Conservation (phyloP, 2,888 invertebrate genomes). For the Sycophila texana region DNA sequence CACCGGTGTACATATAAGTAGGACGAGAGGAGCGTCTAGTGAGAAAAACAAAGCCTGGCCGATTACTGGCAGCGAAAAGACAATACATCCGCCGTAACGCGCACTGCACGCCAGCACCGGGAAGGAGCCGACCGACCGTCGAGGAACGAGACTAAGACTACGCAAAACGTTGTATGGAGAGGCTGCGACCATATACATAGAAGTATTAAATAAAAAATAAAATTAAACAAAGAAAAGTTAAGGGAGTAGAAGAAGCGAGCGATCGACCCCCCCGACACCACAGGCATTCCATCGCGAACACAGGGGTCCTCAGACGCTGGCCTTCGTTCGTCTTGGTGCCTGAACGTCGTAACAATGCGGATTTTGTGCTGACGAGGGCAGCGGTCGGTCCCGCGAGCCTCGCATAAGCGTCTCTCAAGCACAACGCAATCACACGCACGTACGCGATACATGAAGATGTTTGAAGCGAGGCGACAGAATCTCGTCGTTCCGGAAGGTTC, state of each 20-base stretch:
- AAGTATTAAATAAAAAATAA: not conserved
- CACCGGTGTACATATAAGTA: constrained; percentile 97
- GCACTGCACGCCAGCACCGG: constrained; percentile 4
- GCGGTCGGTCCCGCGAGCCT: constrained; percentile 1
- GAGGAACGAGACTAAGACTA: constrained; percentile 1
- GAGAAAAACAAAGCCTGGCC: constrained; percentile 24
- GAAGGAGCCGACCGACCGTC: constrained; percentile 8
- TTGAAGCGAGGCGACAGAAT: constrained; percentile 20
- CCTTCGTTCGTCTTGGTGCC: constrained; percentile 43
- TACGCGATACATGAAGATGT: not conserved
- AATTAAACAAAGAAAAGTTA: constrained; percentile 11
- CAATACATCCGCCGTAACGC: constrained; percentile 70
- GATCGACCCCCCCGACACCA: no score
- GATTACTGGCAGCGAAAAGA: constrained; percentile 71
- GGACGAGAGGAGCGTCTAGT: constrained; percentile 20
- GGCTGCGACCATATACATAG: no score
- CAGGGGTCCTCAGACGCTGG: constrained; percentile 10
- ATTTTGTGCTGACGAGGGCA: constrained; percentile 26
- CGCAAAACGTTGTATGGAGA: not conserved
- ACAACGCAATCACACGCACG: constrained; percentile 22
- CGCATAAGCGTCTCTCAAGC: constrained; percentile 1
- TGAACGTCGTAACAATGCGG: constrained; percentile 18
- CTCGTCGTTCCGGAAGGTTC: no score
- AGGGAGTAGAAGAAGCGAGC: no score
- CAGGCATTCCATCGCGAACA: constrained; percentile 2